Evolutionary conservation across 2,888 invertebrate species (phyloP).

Genomic region (Cryptus armator): DNA sequence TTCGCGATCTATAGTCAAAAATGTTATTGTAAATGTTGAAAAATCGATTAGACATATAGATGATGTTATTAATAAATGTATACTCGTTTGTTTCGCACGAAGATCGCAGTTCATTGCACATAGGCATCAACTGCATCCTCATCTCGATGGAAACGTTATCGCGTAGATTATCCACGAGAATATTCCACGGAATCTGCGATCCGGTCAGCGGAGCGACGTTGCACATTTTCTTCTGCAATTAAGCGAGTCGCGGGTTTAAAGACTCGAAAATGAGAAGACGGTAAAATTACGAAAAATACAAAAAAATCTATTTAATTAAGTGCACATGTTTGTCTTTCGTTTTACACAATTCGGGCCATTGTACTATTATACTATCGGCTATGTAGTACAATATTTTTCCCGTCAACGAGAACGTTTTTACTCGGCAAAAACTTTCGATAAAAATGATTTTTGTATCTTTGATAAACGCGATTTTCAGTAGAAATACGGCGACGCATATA

Average conservation of each 20-base stretch:
- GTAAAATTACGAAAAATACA: not conserved
- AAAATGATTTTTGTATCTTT: constrained; percentile 92
- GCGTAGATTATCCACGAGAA: constrained; percentile 73
- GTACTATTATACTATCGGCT: constrained; percentile 95
- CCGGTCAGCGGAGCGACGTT: constrained; percentile 68
- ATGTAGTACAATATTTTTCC: constrained; percentile 94
- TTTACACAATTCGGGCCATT: constrained; percentile 90
- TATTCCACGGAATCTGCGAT: constrained; percentile 75
- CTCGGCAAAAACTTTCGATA: constrained; percentile 98
- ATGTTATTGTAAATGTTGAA: not conserved
- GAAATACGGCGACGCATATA: constrained; percentile 92
- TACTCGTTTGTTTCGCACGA: constrained; percentile 68
- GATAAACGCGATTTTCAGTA: constrained; percentile 90
- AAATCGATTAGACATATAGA: constrained; percentile 4
- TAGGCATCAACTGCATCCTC: constrained; percentile 73
- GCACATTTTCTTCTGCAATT: constrained; percentile 60
- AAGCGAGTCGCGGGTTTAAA: constrained; percentile 30
- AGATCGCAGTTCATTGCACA: constrained; percentile 63
- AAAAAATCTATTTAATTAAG: constrained; percentile 67
- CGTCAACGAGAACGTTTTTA: constrained; percentile 94
- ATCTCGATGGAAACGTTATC: constrained; percentile 77
- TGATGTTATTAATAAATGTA: constrained; percentile 8
- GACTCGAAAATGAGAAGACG: not conserved
- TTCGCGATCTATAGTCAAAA: not conserved
- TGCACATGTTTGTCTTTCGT: constrained; percentile 61